Base-by-base conservation (phyloP, 2,888 invertebrate species). In the Alloplasta piceator region DNA sequence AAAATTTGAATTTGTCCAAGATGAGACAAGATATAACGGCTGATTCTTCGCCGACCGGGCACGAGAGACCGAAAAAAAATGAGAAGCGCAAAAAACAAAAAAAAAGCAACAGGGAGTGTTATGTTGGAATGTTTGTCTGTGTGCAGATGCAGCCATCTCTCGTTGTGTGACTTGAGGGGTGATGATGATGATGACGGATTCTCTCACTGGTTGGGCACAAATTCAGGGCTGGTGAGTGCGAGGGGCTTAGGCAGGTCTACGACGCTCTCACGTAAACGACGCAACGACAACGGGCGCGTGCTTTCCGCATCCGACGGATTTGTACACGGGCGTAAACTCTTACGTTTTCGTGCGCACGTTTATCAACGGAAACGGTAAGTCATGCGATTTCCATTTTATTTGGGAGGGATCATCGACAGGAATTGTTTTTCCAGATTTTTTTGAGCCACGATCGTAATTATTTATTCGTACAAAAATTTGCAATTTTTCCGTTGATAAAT, bases 51-150 rank as follows among this genome's bases (percentile, higher is more conserved):
- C 74, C 74, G 79, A 82, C 75, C 78, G 80, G 70, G 78, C 70
- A 67, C 76, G 58, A 66, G 67, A 68, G 38, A 76, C 73, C 52
- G 46, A 77, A 75, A 74, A 78, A 56, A 63, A 66, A 80, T 67
- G 56, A 48, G 64, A 68, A 83, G 77, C 50, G 55, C 52, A 73
- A 78, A 63, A 63, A 70, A 64, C 14, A 74, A 76, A 63, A 70
- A 58, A 68, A 78, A 61, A 71, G 61, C 56, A 84, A 80, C 83
- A 84, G 64, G 87, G 89, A 89, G 90, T 92, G 91, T 90, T 91
- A 92, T 92, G 91, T 92, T 91, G 92, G 92, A 91, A 92, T 92
- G 92, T 92, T 93, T 93, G 93, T 92, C 92, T 93, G 92, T 92
- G 92, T 92, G 92, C 92, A 93, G 93, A 92, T 92, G 91, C 92